Conservation (phyloP, 2,113 vertebrate genomes). For the Protomyctophum bolini region DNA sequence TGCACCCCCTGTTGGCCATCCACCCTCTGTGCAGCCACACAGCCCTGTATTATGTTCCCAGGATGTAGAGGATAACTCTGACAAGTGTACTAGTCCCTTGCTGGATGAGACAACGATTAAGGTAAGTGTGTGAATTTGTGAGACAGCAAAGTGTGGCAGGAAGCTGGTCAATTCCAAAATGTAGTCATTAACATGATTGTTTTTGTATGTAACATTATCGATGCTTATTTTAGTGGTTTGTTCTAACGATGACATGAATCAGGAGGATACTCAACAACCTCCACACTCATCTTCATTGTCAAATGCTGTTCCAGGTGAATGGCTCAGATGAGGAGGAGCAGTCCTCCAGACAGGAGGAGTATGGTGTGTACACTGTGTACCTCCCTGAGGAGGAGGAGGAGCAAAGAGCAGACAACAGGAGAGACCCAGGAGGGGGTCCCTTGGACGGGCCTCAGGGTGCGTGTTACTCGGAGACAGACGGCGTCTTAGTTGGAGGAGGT, state of each 20-base stretch:
- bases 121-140: conserved; percentile 49
- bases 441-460: conserved; percentile 42
- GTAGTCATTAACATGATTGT: no score
- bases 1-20: conserved; percentile 38
- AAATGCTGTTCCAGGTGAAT: conserved; percentile 58
- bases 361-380: conserved; percentile 78
- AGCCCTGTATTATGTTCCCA: conserved; percentile 49
- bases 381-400: conserved; percentile 77
- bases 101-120: conserved; percentile 57
- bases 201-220: no score
- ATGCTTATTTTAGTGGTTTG: no score
- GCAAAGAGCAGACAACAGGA: conserved; percentile 51
- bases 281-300: not conserved
- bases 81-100: conserved; percentile 24
- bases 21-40: conserved; percentile 53
- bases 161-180: no score
- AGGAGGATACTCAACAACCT: no score
- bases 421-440: conserved; percentile 31
- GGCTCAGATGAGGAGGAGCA: conserved; percentile 75
- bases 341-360: conserved; percentile 61
- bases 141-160: not conserved
- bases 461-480: conserved; percentile 47
- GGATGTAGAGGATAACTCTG: conserved; percentile 31
- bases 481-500: conserved; percentile 42
- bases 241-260: no score